Conservation (phyloP, 2,113 vertebrate genomes). For the Phylloscopus whistleri region DNA sequence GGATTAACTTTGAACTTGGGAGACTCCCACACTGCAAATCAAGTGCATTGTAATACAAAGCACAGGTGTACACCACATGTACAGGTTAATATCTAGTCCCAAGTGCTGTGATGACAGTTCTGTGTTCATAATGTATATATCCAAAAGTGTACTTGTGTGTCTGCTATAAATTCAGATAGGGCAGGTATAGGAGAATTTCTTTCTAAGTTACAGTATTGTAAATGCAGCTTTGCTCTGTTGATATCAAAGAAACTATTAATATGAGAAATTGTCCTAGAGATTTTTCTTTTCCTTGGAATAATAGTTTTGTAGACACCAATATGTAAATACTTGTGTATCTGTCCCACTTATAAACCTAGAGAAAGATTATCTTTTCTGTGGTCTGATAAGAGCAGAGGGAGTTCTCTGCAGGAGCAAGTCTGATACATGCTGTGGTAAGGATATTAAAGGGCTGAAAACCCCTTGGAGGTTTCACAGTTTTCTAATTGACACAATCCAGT, state of each 20-base stretch:
- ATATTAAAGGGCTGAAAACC: neutral
- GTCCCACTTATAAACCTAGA: neutral
- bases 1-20: slow-evolving; percentile 54
- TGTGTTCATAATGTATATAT: slow-evolving; percentile 19
- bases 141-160: neutral
- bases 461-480: neutral
- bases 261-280: neutral
- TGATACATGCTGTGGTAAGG: neutral
- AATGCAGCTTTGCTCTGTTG: neutral
- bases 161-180: slow-evolving; percentile 31
- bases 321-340: neutral
- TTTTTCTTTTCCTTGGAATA: neutral
- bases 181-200: neutral
- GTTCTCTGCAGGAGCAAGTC: neutral
- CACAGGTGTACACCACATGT: slow-evolving; percentile 64
- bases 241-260: neutral
- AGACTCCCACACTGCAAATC: slow-evolving; percentile 55
- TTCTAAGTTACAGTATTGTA: neutral
- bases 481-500: neutral
- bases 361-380: neutral
- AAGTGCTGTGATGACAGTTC: slow-evolving; percentile 39
- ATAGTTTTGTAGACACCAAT: neutral
- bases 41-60: slow-evolving; percentile 26
- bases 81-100: slow-evolving; percentile 24
- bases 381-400: neutral